Conservation (phyloP, 2,888 invertebrate species). For the Acanthosoma haemorrhoidale region DNA sequence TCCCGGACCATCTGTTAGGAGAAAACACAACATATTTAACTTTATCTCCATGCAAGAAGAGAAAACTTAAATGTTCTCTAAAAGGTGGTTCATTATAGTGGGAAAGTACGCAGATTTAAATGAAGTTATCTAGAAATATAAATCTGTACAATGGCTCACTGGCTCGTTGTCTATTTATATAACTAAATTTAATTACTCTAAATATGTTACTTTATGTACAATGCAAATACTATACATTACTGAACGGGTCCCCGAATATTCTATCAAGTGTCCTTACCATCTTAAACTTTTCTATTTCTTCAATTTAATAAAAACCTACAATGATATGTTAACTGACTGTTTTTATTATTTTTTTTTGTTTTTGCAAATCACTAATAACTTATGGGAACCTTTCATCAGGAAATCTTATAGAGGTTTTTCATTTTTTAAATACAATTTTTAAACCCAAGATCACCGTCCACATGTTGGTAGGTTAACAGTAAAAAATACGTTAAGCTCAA, state of each 20-base stretch:
- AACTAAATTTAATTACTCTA: neutral
- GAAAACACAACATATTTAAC: too few species aligned
- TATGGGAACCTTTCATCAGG: neutral
- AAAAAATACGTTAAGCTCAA: slow-evolving; percentile 90
- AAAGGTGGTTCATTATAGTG: too few species aligned
- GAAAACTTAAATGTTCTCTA: too few species aligned
- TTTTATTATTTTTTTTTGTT: neutral
- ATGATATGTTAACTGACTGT: too few species aligned
- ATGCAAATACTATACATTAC: slow-evolving; percentile 9
- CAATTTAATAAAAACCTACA: neutral
- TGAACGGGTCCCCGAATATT: neutral
- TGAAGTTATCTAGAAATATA: too few species aligned
- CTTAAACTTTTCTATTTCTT: neutral
- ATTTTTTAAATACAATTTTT: neutral
- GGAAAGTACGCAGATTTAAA: too few species aligned
- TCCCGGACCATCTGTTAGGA: too few species aligned
- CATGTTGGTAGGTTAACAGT: slow-evolving; percentile 69
- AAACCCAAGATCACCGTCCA: slow-evolving; percentile 31
- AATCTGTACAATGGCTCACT: neutral
- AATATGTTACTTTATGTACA: slow-evolving; percentile 23
- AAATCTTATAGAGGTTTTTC: neutral
- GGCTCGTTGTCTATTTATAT: slow-evolving; percentile 3
- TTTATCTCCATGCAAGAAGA: too few species aligned
- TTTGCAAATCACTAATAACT: neutral
- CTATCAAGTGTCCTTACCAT: neutral